Evolutionary conservation across 2,113 vertebrate genomes (phyloP).

Genomic region (Daphoenositta chrysoptera): DNA sequence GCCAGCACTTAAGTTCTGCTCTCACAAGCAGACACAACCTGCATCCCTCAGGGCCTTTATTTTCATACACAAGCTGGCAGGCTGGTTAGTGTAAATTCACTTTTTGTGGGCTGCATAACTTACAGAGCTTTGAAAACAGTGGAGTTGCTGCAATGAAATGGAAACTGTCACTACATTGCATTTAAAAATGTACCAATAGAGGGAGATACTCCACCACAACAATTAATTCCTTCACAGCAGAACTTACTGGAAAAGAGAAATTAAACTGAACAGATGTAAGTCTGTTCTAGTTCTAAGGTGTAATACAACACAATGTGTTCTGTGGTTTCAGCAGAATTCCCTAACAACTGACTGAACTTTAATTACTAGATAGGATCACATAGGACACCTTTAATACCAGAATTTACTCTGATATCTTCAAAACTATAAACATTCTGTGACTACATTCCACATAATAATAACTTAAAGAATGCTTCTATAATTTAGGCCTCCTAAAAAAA

Average conservation of each 20-base stretch:
- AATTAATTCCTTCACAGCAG: neutral
- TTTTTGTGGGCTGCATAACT: neutral
- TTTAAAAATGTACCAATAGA: neutral
- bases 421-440: neutral
- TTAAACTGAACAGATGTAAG: neutral
- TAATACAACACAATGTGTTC: too few species aligned
- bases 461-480: neutral
- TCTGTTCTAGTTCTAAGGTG: neutral
- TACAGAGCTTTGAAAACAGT: rapidly evolving
- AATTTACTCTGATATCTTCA: neutral
- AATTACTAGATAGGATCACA: neutral
- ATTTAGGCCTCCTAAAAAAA: neutral
- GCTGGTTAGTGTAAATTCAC: rapidly evolving
- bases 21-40: rapidly evolving
- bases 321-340: neutral
- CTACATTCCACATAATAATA: neutral
- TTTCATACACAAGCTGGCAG: neutral
- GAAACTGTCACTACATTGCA: rapidly evolving
- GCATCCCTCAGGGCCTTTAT: neutral
- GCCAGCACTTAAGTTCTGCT: neutral
- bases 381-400: neutral
- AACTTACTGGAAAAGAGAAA: neutral
- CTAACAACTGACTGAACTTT: neutral
- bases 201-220: neutral
- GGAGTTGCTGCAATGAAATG: rapidly evolving